Evolutionary conservation across 2,113 vertebrate species (phyloP), one percentile per base, ranked within the genome.

Genomic region (Heterochromis multidens): DNA sequence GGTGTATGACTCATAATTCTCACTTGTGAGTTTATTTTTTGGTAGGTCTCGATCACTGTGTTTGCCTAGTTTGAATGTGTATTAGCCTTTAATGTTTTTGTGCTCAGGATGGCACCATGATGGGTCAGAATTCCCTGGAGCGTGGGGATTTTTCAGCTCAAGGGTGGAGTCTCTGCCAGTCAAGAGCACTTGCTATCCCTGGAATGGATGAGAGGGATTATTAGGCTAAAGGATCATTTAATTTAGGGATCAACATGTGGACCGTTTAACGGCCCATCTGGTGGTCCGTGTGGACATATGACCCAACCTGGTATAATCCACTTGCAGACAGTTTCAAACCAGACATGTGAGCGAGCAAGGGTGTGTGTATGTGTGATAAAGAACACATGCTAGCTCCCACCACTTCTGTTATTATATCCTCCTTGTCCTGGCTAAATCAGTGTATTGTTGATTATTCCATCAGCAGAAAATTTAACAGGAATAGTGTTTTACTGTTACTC

Each of bases 181-280:
- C 4, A 2, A 87, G 85, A 81, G 84, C 56, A 1, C 87, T 74
- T 77, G 43, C 57, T 27, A 90, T 90, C 89, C 82, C 84, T 82
- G 91, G 88, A 91, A 91, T 93, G 92, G 90, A 94, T 93, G 92
- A 94, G 91, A 61, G 65, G 92, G 94, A 95, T 95, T 95, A 95
- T 89, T 91, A 82, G 91, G 54, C 82, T 91, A 86, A 93, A 91
- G 91, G 93, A 92, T 95, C 90, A 94, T 95, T 95, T 93, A 78
- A 92, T 92, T 94, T 93, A 92, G 86, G 92, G 94, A 91, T 94
- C 90, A 94, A 94, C 89, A 91, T 92, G 91, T 91, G 91, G 92
- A 87, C 79, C 4, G 17, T 92, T 88, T 92, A 92, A 81, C 59
- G 76, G 78, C 82, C 94, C 93, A 94, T 94, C 93, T 95, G 94